Evolutionary conservation across 2,113 vertebrate species (phyloP).

Genomic region (Cygnus buccinator): DNA sequence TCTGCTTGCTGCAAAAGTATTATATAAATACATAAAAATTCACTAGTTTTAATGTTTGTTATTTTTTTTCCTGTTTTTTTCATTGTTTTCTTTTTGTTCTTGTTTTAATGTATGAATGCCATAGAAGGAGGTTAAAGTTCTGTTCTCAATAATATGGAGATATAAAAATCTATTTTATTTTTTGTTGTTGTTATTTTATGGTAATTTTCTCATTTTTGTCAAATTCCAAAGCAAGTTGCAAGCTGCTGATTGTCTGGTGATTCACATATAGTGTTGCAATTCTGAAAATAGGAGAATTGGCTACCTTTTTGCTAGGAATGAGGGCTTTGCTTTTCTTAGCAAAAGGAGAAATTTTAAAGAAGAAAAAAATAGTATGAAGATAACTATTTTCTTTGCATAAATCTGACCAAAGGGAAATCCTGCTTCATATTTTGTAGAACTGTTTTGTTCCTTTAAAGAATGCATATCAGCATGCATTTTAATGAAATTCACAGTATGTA

Average conservation of each 20-base stretch:
- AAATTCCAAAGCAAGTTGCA: not conserved
- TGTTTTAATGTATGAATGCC: not conserved
- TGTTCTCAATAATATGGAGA: not conserved
- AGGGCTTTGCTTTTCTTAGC: not conserved
- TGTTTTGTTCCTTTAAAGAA: not conserved
- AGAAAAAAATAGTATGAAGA: not conserved
- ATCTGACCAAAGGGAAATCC: not conserved
- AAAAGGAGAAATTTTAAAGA: not conserved
- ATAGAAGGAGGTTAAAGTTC: not conserved
- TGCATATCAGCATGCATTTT: not conserved
- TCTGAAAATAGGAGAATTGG: not conserved
- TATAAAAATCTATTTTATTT: not conserved
- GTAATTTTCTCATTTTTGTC: not conserved
- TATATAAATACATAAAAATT: slow-evolving; percentile 31
- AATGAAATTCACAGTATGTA: not conserved
- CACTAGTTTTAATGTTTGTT: not conserved
- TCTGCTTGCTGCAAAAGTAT: slow-evolving; percentile 29
- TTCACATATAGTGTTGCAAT: not conserved
- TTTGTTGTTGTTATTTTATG: not conserved
- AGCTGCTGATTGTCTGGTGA: not conserved
- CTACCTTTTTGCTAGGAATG: not conserved
- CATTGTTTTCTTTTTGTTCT: not conserved
- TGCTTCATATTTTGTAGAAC: not conserved
- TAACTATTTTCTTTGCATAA: not conserved
- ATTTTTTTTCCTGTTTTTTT: not conserved